Conservation (phyloP, 2,888 invertebrate species). For the Cerastoderma edule region DNA sequence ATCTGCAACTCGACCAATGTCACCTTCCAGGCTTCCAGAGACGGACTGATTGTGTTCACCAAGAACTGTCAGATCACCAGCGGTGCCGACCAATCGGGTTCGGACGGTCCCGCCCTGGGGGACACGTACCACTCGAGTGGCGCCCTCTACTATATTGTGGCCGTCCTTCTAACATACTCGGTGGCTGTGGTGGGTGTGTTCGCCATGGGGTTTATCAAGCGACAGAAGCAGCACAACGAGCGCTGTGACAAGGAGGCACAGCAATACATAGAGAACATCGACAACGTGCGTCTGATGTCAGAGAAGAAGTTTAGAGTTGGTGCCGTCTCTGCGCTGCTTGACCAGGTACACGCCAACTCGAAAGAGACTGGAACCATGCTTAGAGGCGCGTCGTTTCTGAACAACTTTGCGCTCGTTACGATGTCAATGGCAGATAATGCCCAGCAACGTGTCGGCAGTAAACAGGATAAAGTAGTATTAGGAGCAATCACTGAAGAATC, state of each 20-base stretch:
- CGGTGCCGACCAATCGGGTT: background rate
- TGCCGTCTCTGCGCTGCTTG: slow-evolving; percentile 37
- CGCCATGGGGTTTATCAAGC: slow-evolving; percentile 65
- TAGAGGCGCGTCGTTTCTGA: slow-evolving; percentile 13
- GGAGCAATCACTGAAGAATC: background rate
- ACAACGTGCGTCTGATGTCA: slow-evolving; percentile 50
- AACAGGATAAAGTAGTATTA: background rate
- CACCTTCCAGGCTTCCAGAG: background rate
- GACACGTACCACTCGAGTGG: slow-evolving; percentile 63
- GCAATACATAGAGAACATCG: slow-evolving; percentile 64
- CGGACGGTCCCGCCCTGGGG: background rate
- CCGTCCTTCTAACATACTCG: slow-evolving; percentile 71
- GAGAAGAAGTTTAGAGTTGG: slow-evolving; percentile 59
- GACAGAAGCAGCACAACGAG: slow-evolving; percentile 51
- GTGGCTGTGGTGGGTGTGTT: slow-evolving; percentile 72
- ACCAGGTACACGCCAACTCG: slow-evolving; percentile 34
- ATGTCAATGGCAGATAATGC: slow-evolving; percentile 40
- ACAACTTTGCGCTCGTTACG: slow-evolving; percentile 40
- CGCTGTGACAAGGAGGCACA: slow-evolving; percentile 63
- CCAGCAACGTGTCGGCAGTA: slow-evolving; percentile 11
- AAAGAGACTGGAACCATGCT: background rate
- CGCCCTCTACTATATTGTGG: slow-evolving; percentile 71
- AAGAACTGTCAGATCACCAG: background rate
- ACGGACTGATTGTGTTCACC: slow-evolving; percentile 7
- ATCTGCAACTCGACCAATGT: slow-evolving; percentile 24